Conservation (phyloP, 2,797 vertebrate genomes). For the Parotocinclus haroldoi region DNA sequence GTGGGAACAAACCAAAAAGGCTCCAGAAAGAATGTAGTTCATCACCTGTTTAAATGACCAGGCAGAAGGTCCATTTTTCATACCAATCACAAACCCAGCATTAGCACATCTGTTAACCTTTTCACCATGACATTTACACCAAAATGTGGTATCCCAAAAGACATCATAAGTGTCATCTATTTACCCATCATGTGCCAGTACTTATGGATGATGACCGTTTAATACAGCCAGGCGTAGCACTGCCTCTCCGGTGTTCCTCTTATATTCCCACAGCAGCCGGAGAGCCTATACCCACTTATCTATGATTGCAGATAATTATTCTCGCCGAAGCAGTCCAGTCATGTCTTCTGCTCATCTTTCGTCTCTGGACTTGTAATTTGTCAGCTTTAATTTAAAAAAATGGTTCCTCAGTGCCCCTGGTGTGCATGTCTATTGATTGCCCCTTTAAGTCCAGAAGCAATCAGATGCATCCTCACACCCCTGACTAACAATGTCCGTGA, state of each 20-base stretch:
- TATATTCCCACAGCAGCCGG: conserved; percentile 1
- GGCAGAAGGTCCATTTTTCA: no score
- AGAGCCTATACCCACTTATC: conserved; percentile 2
- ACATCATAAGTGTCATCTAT: background rate
- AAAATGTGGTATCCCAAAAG: no score
- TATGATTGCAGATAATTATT: conserved; percentile 14
- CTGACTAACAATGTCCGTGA: conserved; percentile 48
- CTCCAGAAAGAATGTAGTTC: no score
- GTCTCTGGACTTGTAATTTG: conserved; percentile 57
- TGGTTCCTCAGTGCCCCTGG: conserved; percentile 46
- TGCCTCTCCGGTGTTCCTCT: background rate
- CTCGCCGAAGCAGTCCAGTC: background rate
- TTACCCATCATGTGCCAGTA: conserved; percentile 35
- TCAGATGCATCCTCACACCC: conserved; percentile 71
- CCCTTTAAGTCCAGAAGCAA: conserved; percentile 62
- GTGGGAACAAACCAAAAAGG: no score
- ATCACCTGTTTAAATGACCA: no score
- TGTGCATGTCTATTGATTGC: conserved; percentile 59
- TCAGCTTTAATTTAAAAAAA: conserved; percentile 66
- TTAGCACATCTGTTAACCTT: no score
- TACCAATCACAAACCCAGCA: no score
- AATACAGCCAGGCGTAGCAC: background rate
- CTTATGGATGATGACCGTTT: no score
- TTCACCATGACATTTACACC: no score
- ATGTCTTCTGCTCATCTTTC: conserved; percentile 3